Conservation (phyloP, 64 coral and sea anemone genomes). For the Orbicella faveolata region DNA sequence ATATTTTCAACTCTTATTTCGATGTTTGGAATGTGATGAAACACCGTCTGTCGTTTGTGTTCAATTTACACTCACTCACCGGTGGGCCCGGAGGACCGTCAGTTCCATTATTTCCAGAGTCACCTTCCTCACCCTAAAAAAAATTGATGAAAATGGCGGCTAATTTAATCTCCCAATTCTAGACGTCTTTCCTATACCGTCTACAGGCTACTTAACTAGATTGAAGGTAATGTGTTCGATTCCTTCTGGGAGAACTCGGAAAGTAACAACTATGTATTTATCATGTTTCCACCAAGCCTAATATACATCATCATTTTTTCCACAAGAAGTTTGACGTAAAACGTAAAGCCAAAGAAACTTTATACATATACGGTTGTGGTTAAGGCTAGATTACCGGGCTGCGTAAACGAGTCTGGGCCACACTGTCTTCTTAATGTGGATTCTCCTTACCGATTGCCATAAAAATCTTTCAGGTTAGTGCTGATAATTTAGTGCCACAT, state of each 20-base stretch:
- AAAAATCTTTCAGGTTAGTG: neutral
- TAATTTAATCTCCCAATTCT: neutral
- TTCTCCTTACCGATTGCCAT: neutral
- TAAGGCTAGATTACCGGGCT: too few relatives aligned
- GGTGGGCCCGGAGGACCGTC: neutral
- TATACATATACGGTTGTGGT: too few relatives aligned
- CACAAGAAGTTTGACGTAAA: too few relatives aligned
- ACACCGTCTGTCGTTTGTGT: neutral
- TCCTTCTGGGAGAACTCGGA: too few relatives aligned
- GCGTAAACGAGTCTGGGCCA: too few relatives aligned
- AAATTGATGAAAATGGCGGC: neutral
- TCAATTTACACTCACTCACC: neutral
- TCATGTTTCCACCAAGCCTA: too few relatives aligned
- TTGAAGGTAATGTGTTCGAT: too few relatives aligned
- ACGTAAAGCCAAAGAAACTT: too few relatives aligned
- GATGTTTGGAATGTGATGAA: neutral
- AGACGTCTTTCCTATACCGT: neutral
- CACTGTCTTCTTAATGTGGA: neutral
- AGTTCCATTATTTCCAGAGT: neutral
- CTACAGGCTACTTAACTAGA: neutral
- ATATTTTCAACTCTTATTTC: neutral
- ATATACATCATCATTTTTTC: too few relatives aligned
- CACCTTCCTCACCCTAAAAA: neutral
- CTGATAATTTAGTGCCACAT: neutral
- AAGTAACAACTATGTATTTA: too few relatives aligned